Conservation (phyloP, 2,113 vertebrate genomes). For the Coryphaenoides rupestris region DNA sequence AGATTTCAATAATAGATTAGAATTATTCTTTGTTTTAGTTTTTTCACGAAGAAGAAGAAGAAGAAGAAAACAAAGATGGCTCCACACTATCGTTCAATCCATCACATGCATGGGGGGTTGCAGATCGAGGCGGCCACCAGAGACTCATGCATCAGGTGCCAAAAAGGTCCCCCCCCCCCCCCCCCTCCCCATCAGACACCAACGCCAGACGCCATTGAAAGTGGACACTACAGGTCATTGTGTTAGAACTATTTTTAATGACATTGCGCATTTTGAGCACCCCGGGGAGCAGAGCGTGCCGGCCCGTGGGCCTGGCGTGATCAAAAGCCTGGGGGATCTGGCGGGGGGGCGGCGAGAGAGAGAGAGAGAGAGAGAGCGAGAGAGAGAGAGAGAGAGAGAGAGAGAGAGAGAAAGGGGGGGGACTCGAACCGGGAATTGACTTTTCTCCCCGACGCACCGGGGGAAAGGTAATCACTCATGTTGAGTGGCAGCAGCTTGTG, state of each 20-base stretch:
- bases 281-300: slow-evolving; percentile 43
- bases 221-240: slow-evolving; percentile 40
- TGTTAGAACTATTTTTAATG: slow-evolving; percentile 59
- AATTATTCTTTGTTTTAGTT: no score
- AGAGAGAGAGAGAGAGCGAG: no score
- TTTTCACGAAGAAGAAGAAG: no score
- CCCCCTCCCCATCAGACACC: slow-evolving; percentile 23
- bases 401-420: no score
- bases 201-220: slow-evolving; percentile 33
- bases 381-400: no score
- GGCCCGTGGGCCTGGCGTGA: slow-evolving; percentile 39
- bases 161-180: no score
- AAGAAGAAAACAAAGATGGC: slow-evolving; percentile 16
- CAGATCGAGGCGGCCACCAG: slow-evolving; percentile 27
- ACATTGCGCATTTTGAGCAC: slow-evolving; percentile 63
- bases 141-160: slow-evolving; percentile 25
- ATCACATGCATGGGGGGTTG: slow-evolving; percentile 12
- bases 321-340: slow-evolving; percentile 19
- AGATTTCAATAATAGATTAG: no score
- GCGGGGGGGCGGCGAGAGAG: slow-evolving; percentile 15
- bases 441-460: slow-evolving; percentile 60
- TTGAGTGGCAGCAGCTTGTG: slow-evolving; percentile 70
- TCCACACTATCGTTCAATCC: neutral
- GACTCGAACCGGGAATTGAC: slow-evolving; percentile 62
- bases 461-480: slow-evolving; percentile 71